Evolutionary conservation across 2,888 invertebrate genomes (phyloP).

Genomic region (Acleris laterana): DNA sequence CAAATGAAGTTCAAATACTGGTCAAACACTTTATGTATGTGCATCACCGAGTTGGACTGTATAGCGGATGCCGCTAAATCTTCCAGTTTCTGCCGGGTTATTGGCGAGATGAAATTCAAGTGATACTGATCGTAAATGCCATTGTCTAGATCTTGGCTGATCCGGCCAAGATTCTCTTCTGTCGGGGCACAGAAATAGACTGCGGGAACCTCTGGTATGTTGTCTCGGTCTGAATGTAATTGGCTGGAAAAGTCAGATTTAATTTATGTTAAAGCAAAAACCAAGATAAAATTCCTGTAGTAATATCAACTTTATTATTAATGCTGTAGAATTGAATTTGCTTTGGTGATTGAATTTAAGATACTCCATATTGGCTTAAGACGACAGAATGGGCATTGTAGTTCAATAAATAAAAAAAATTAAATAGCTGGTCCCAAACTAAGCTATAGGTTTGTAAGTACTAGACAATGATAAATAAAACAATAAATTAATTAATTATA

Average conservation of each 20-base stretch:
- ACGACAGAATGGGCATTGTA: background rate
- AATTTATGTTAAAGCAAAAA: background rate
- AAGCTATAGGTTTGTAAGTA: too few relatives aligned
- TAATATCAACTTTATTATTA: too few relatives aligned
- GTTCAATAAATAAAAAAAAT: background rate
- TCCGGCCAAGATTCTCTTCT: slow-evolving; percentile 97
- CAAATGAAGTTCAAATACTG: slow-evolving; percentile 99
- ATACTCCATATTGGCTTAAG: too few relatives aligned
- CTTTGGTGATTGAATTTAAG: too few relatives aligned
- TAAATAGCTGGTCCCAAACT: too few relatives aligned
- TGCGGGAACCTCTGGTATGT: slow-evolving; percentile 99
- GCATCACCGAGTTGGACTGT: slow-evolving; percentile 94
- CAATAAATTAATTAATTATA: too few relatives aligned
- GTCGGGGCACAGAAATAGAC: slow-evolving; percentile 98
- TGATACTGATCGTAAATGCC: slow-evolving; percentile 97
- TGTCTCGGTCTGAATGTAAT: slow-evolving; percentile 93
- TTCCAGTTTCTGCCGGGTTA: slow-evolving; percentile 96
- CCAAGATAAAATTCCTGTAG: too few relatives aligned
- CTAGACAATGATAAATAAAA: too few relatives aligned
- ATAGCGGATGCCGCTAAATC: slow-evolving; percentile 97
- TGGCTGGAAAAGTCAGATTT: slow-evolving; percentile 84
- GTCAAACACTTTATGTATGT: slow-evolving; percentile 97
- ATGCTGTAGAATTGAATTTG: too few relatives aligned
- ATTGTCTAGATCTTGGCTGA: slow-evolving; percentile 94
- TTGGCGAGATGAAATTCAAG: slow-evolving; percentile 98